A percentile compares a stretch with the other conserved stretches of the same genome.
Evolutionary conservation across 2,113 vertebrate genomes (phyloP).

Genomic region (cattle (Bos taurus)): ARS-UCD2.0 NC_037335.1:100087001-100087500

Average conservation of each 20-base stretch:
- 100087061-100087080: slow-evolving; percentile 3
- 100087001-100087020: slow-evolving; percentile 29
- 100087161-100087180: not conserved
- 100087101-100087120: not conserved
- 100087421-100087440: slow-evolving; percentile 62
- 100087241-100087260: not conserved
- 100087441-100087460: slow-evolving; percentile 44
- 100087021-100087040: not conserved
- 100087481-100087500: slow-evolving; percentile 34
- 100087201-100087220: not conserved
- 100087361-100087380: slow-evolving; percentile 44
- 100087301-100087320: not conserved
- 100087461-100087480: slow-evolving; percentile 49
- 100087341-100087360: slow-evolving; percentile 45
- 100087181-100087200: not conserved
- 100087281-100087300: not conserved
- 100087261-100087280: not conserved
- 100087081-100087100: not conserved
- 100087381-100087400: slow-evolving; percentile 54
- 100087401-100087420: slow-evolving; percentile 57
- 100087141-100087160: not conserved
- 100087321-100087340: not conserved
- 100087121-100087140: not conserved
- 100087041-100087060: slow-evolving; percentile 46
- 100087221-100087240: not conserved